These are phyloP conservation scores for Formicarius rufipectus DNA, from an alignment of 2,113 vertebrate species.

Conservation along the genomic window DNA sequence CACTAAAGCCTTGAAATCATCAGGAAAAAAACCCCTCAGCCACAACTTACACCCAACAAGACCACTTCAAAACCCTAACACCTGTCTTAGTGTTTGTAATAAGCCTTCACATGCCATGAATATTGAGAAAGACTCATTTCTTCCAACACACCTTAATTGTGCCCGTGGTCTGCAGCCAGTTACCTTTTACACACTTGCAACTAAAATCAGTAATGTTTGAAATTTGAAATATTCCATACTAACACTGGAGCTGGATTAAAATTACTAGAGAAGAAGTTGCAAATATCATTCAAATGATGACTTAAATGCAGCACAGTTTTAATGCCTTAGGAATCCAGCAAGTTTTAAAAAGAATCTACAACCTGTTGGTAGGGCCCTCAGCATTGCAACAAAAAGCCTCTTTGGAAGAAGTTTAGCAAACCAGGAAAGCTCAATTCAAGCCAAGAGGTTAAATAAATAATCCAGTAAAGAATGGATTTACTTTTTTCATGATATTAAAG, in stretches of 20 bases:
- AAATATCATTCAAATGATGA: neutral
- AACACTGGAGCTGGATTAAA: neutral
- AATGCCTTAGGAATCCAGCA: neutral
- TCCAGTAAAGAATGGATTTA: neutral
- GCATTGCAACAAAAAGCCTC: neutral
- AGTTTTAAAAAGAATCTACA: neutral
- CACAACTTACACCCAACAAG: neutral
- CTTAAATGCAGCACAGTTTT: neutral
- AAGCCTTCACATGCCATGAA: neutral
- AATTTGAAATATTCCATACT: neutral
- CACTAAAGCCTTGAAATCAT: neutral
- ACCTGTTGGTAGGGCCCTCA: neutral
- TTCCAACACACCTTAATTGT: neutral
- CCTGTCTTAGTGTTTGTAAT: neutral
- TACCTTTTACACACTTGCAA: neutral
- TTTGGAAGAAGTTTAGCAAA: neutral
- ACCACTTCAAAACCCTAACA: neutral
- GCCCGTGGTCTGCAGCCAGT: neutral
- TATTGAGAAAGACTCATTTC: neutral
- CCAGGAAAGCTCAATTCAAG: neutral
- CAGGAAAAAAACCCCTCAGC: neutral
- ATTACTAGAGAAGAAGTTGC: neutral
- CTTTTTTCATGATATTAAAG: neutral
- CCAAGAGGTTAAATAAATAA: neutral
- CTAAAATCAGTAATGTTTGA: neutral